Base-by-base conservation (phyloP, 2,113 vertebrate genomes). In the Oreochromis spilurus region DNA sequence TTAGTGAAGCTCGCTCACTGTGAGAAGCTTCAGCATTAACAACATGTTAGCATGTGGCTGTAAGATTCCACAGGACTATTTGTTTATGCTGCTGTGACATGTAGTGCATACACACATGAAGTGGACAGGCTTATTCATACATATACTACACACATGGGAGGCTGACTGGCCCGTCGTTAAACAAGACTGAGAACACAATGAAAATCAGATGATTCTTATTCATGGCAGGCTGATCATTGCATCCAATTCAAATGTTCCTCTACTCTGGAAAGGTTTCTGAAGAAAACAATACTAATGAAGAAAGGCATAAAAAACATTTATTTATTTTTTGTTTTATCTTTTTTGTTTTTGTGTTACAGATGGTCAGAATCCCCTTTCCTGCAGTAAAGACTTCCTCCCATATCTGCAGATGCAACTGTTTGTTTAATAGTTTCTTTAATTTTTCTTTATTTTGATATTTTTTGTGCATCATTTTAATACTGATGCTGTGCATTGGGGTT, bases 141-240 rank as follows among this genome's bases (percentile, higher is more conserved):
- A 52, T 19, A 19, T 52, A 19, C 50, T 8, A 52, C 7, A 0
- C 48, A 50, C 17, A 0, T 0, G 48, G 48, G 48, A 50, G 48
- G 48, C 17, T 50, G 48, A 50, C 17, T 19, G 17, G 48, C 48
- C 7, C 2, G 2, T 19, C 0, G 7, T 52, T 52, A 17, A 17
- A 19, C 48, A 52, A 52, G 17, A 52, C 48, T 0, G 48, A 52
- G 48, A 52, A 52, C 48, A 1, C 17, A 52, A 2, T 52, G 48
- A 3, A 52, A 52, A 19, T 52, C 48, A 52, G 48, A 52, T 19
- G 17, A 52, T 52, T 52, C 48, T 0, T 52, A 52, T 19, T 52
- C 48, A 52, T 2, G 48, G 48, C 4, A 52, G 48, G 52, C 53
- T 54, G 53, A 54, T 54, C n/a, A 54, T 0, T 21, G 52, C 52